Base-by-base conservation (phyloP, 2,888 invertebrate genomes). In the Mongoloraphidia duomilia region DNA sequence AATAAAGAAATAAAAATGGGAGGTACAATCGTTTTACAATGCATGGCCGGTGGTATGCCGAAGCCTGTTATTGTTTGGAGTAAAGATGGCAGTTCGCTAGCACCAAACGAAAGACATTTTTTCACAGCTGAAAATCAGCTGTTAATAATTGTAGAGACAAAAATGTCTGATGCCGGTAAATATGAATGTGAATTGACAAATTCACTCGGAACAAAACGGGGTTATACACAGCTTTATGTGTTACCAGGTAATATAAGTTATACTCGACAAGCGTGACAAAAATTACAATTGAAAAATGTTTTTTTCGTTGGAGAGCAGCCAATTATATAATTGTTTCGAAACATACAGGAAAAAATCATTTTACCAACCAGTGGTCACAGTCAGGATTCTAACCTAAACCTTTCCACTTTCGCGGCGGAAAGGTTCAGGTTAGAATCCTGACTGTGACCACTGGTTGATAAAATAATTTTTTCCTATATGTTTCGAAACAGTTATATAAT, bases 111-210 rank as follows among this genome's bases (percentile, higher is more conserved):
- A 54, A 75, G 93, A 1, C 87, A 92, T 66, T 90, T 84, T 64
- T 84, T 92, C 58, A 85, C 92, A 4, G 85, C 83, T 36, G 86
- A 89, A 63, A 83, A 88, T 65, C 92, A 94, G 64, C 69, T 94
- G 49, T 70, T 95, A 47, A 82, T 95, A 43, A 92, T 95, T 56
- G 82, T 90, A 40, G 83, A 88, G 60, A 82, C 87, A 0, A 76
- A 81, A 53, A 65, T 77, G 4, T 73, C 72, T 54, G 94, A 95
- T 71, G 83, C 84, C 34, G 95, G 94, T 0, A 75, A 75, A 51
- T 95, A 94, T 68, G 85, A 89, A 59, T 96, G 95, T 71, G 83
- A 86, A 65, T 84, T 95, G 65, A 83, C 84, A 41, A 95, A 95
- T 71, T 79, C 82, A 40, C 71, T 90, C 39, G 92, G 91, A 8